These are phyloP conservation scores for Xestia xanthographa DNA, from an alignment of 2,888 invertebrate genomes.

Conservation along the genomic window DNA sequence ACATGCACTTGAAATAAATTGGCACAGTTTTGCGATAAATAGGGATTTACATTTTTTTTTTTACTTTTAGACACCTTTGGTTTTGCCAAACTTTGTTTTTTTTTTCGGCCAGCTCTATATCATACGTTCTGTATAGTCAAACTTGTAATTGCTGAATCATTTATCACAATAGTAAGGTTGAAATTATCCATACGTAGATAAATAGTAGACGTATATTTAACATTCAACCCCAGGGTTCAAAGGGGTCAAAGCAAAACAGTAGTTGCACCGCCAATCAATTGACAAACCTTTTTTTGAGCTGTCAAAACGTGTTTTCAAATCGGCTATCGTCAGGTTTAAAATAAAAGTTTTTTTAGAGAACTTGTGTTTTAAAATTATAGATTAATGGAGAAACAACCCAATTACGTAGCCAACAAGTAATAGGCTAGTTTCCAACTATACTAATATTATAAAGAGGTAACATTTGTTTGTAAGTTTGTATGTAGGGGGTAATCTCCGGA, in stretches of 20 bases:
- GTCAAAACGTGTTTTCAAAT: not conserved
- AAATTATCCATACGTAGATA: not conserved
- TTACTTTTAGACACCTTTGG: not conserved
- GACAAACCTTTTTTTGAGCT: too few relatives aligned
- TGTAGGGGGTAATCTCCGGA: too few relatives aligned
- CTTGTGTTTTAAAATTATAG: not conserved
- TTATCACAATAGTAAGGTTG: not conserved
- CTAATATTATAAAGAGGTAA: too few relatives aligned
- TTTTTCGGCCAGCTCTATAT: not conserved
- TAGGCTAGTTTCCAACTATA: too few relatives aligned
- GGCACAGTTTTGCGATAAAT: conserved; percentile 8
- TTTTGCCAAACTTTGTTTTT: not conserved
- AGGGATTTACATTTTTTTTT: not conserved
- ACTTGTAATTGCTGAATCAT: not conserved
- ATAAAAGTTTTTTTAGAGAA: not conserved
- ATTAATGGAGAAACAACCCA: not conserved
- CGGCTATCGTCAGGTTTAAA: too few relatives aligned
- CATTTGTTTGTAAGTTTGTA: too few relatives aligned
- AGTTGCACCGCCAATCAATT: too few relatives aligned
- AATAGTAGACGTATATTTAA: not conserved
- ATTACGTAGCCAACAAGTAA: not conserved
- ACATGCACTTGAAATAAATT: not conserved
- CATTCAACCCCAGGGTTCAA: not conserved
- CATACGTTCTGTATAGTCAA: not conserved
- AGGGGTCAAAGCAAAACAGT: too few relatives aligned